Evolutionary conservation across 1,140 invertebrate genomes (phyloP).

Genomic region (Pogonomyrmex californicus): DNA sequence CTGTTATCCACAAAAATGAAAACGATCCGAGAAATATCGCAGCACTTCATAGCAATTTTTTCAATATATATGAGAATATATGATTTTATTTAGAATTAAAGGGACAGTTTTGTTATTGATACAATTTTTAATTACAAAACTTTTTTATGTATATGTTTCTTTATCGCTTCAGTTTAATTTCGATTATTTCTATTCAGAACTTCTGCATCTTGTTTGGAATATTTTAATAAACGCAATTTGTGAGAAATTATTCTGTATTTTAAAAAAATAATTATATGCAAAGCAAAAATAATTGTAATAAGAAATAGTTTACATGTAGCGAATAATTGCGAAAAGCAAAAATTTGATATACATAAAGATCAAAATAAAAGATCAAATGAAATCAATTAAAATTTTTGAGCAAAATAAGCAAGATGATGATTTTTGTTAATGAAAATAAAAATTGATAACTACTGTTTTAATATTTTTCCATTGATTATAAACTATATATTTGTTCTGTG

Average conservation of each 20-base stretch:
- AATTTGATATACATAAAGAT: neutral
- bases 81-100: slow-evolving; percentile 15
- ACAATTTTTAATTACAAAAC: slow-evolving; percentile 11
- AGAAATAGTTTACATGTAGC: neutral
- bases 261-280: neutral
- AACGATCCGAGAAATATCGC: neutral
- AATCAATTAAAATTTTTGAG: slow-evolving; percentile 2
- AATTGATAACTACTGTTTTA: neutral
- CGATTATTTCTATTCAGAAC: slow-evolving; percentile 1
- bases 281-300: neutral
- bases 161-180: neutral
- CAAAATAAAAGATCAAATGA: neutral
- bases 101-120: slow-evolving; percentile 24
- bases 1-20: slow-evolving; percentile 19
- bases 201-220: neutral
- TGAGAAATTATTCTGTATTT: neutral
- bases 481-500: neutral
- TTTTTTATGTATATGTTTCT: neutral
- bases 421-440: neutral
- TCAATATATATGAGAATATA: neutral
- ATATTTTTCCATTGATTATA: neutral
- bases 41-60: slow-evolving; percentile 8
- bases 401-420: neutral
- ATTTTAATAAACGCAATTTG: neutral
- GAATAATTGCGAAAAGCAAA: neutral